Conservation (phyloP, 2,888 invertebrate species). For the Campaea margaritaria region DNA sequence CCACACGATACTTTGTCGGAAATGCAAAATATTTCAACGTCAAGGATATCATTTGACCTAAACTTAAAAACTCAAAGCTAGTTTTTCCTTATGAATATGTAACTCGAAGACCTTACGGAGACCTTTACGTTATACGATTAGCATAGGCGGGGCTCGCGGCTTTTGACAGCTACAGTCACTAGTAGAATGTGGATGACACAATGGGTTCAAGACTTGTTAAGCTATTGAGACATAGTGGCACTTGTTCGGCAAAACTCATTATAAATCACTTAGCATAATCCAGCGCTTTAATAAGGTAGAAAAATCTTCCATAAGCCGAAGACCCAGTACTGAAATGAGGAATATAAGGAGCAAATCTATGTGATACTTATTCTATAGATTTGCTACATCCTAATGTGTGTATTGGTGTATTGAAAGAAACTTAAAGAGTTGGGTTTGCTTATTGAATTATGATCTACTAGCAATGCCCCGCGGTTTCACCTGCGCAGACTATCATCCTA, state of each 20-base stretch:
- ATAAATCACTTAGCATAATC: neutral
- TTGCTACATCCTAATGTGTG: too few species aligned
- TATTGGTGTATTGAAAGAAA: too few species aligned
- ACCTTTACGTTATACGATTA: constrained; percentile 49
- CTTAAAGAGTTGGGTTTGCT: too few species aligned
- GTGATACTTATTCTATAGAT: too few species aligned
- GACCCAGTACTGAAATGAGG: too few species aligned
- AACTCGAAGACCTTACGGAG: constrained; percentile 38
- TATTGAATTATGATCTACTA: too few species aligned
- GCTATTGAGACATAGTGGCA: constrained; percentile 22
- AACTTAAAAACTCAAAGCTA: constrained; percentile 36
- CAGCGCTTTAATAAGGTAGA: too few species aligned
- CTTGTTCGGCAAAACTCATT: constrained; percentile 8
- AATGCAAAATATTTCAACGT: neutral
- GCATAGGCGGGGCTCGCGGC: constrained; percentile 46
- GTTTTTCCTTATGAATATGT: constrained; percentile 40
- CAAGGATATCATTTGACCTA: constrained; percentile 18
- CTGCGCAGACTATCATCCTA: too few species aligned
- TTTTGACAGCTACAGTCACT: constrained; percentile 31
- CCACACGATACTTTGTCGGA: neutral
- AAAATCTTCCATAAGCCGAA: too few species aligned
- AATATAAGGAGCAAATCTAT: too few species aligned
- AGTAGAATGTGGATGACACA: constrained; percentile 29
- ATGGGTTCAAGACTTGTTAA: constrained; percentile 14
- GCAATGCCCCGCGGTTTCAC: too few species aligned